A percentile compares a stretch with the other conserved stretches of the same genome.
Evolutionary conservation across 2,113 vertebrate species (phyloP).

Genomic region (Chroicocephalus ridibundus): DNA sequence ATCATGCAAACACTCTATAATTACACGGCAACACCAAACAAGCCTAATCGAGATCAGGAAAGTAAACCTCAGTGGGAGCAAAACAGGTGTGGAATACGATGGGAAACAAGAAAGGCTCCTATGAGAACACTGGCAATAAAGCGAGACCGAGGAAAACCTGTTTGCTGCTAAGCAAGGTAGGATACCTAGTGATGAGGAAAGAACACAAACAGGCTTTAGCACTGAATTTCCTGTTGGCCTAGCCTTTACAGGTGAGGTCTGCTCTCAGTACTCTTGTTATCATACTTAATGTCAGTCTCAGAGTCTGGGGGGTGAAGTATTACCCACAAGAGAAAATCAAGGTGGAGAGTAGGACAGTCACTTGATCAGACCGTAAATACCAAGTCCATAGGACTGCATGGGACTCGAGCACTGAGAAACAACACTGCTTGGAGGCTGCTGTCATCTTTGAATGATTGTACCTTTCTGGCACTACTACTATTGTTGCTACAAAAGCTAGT

Average conservation of each 20-base stretch:
- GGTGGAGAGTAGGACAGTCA: not conserved
- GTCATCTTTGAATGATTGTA: not conserved
- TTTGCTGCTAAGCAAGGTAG: not conserved
- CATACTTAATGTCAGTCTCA: not conserved
- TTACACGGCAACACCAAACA: not conserved
- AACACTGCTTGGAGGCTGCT: not conserved
- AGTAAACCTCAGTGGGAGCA: not conserved
- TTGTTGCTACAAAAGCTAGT: not conserved
- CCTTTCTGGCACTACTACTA: not conserved
- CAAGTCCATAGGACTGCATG: not conserved
- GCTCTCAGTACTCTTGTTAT: not conserved
- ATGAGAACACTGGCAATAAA: not conserved
- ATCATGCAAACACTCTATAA: not conserved
- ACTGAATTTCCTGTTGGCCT: not conserved
- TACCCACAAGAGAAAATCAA: not conserved
- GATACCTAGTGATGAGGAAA: not conserved
- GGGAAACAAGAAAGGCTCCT: not conserved
- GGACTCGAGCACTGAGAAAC: not conserved
- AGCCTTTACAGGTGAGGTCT: not conserved
- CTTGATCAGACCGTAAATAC: not conserved
- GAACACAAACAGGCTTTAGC: not conserved
- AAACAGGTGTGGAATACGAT: not conserved
- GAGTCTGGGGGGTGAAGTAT: not conserved
- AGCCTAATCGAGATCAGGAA: not conserved
- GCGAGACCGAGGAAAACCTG: not conserved